These are phyloP conservation scores for Rugalucina vietnamica DNA, from an alignment of 2,888 invertebrate genomes.

Conservation along the genomic window DNA sequence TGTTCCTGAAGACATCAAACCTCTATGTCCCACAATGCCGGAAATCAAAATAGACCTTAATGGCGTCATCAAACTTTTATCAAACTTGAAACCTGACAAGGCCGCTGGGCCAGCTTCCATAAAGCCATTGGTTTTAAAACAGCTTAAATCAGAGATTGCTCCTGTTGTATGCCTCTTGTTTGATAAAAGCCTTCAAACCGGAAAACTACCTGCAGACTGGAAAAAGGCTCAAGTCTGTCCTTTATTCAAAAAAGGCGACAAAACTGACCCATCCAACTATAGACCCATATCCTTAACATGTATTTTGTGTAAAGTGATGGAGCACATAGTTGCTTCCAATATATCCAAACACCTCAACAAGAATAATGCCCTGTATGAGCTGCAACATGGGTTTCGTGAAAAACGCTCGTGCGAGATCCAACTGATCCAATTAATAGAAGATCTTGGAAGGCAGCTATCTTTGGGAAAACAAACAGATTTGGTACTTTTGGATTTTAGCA, in stretches of 20 bases:
- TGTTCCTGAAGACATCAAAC: background rate
- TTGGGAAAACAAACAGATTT: too few relatives aligned
- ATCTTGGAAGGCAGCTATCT: too few relatives aligned
- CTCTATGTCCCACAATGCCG: background rate
- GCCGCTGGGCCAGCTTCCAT: background rate
- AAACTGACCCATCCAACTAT: constrained; percentile 23
- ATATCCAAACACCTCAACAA: constrained; percentile 27
- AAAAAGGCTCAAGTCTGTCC: constrained; percentile 9
- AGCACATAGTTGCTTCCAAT: constrained; percentile 30
- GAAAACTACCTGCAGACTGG: constrained; percentile 19
- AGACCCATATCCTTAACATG: constrained; percentile 28
- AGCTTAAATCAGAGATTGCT: background rate
- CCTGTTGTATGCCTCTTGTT: background rate
- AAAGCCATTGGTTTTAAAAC: background rate
- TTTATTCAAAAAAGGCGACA: constrained; percentile 24
- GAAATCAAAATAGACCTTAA: background rate
- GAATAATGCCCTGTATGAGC: constrained; percentile 30
- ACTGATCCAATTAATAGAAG: constrained; percentile 10
- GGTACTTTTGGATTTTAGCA: too few relatives aligned
- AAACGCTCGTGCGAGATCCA: constrained; percentile 33
- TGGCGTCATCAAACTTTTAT: background rate
- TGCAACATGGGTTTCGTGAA: constrained; percentile 16
- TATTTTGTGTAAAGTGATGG: constrained; percentile 21
- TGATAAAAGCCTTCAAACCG: background rate
- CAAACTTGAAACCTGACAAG: background rate